phyloP scores from a whole-genome alignment of 2,113 vertebrate genomes.

The Channa argus region DNA sequence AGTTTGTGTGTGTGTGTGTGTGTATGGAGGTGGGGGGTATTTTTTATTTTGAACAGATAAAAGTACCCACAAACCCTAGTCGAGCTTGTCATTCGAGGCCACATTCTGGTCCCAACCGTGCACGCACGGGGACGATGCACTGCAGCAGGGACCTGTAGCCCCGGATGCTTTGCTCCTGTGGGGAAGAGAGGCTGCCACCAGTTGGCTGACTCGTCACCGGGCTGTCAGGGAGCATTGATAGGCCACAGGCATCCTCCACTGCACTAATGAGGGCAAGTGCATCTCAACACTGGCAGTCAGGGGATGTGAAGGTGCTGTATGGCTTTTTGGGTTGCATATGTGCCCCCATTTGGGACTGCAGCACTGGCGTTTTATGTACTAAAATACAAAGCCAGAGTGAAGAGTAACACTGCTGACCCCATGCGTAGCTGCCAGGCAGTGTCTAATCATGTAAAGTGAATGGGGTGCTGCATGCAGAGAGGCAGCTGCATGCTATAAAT shows the following conservation, averaged over 20 bases:
- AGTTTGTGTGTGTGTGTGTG: slow-evolving; percentile 1
- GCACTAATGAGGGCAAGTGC: slow-evolving; percentile 48
- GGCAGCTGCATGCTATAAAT: slow-evolving; percentile 48
- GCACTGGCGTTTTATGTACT: slow-evolving; percentile 3
- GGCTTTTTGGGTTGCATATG: not conserved
- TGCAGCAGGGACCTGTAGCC: slow-evolving; percentile 67
- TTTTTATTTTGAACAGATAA: slow-evolving; percentile 18
- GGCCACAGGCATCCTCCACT: slow-evolving; percentile 53
- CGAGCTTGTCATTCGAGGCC: not conserved
- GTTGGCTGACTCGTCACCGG: slow-evolving; percentile 40
- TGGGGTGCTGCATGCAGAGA: slow-evolving; percentile 52
- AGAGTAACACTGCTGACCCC: slow-evolving; percentile 34
- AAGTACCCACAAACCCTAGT: slow-evolving; percentile 5
- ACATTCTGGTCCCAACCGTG: slow-evolving; percentile 27
- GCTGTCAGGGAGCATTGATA: slow-evolving; percentile 56
- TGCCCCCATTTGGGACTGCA: not conserved
- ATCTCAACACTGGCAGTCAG: slow-evolving; percentile 31
- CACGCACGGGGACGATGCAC: slow-evolving; percentile 45
- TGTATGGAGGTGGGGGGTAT: not conserved
- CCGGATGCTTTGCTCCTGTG: slow-evolving; percentile 7
- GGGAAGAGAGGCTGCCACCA: slow-evolving; percentile 25
- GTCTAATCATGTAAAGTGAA: slow-evolving; percentile 39
- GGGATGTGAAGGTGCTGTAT: slow-evolving; percentile 1
- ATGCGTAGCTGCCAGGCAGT: slow-evolving; percentile 47
- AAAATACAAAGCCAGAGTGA: slow-evolving; percentile 8